Base-by-base conservation (phyloP, 2,113 vertebrate species). In the Sinocyclocheilus maitianheensis region DNA sequence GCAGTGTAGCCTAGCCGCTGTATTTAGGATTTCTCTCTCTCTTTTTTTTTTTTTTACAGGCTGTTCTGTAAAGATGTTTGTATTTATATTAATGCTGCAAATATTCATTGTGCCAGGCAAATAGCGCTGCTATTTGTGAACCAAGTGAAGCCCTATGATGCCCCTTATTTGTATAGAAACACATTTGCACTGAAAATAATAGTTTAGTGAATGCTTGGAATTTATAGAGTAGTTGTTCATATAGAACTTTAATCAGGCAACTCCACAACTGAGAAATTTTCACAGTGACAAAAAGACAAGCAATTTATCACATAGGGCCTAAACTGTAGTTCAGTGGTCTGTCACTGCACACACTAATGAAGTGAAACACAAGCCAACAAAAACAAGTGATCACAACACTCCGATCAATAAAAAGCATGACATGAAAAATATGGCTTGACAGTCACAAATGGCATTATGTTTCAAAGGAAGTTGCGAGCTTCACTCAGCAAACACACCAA, bases 381-480 rank as follows among this genome's bases (percentile, higher is more conserved):
- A 24, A 8, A n/a, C 40, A 81, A 75, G 67, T 12, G 53, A 60
- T 4, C 43, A 82, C 30, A 72, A 63, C 65, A 72, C 43, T 9
- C 53, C 3, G 22, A 62, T 81, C 71, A 63, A 89, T 74, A 89
- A 87, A 76, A 20, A 74, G n/a, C 86, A 88, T 63, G 86, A 86
- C 85, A 83, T 89, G 87, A 89, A 87, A 81, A 87, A 82, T 51
- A 71, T 76, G 9, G 26, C 65, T 71, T 10, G 26, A 82, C 6
- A 26, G 34, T 78, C 13, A 83, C 24, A n/a, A 86, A 77, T 55
- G 24, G 30, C 43, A 77, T 22, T 20, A 26, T 26, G 22, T 30
- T 51, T 81, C 22, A 67, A 20, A 46, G 62, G 37, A 81, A 5
- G 22, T 51, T 43, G 75, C 26, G 62, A 81, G n/a, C 34, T n/a